These are phyloP conservation scores for Drosophila albomicans DNA, from an alignment of 1,140 invertebrate genomes.

Conservation along the genomic window DNA sequence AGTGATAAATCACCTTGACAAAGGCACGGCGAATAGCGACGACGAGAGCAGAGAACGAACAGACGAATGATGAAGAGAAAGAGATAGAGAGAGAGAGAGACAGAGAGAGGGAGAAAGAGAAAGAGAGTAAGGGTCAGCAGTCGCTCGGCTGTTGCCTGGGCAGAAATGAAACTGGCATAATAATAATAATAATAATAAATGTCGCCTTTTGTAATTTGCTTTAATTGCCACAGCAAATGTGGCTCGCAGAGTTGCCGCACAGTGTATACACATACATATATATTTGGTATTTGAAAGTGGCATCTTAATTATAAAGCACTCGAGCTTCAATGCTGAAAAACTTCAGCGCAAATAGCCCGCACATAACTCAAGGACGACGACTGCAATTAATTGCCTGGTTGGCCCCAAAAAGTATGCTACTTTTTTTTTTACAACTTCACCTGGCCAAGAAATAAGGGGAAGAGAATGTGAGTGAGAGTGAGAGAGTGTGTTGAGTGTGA, in stretches of 20 bases:
- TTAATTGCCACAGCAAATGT: constrained; percentile 69
- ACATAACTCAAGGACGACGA: constrained; percentile 25
- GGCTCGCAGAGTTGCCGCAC: constrained; percentile 10
- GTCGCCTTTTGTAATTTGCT: constrained; percentile 74
- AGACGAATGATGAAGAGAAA: not conserved
- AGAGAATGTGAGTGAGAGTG: no score
- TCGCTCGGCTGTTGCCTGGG: constrained; percentile 11
- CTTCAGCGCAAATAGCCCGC: constrained; percentile 20
- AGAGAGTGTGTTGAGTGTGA: not conserved
- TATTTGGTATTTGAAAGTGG: constrained; percentile 17
- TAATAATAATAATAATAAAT: constrained; percentile 76
- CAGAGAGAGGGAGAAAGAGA: not conserved
- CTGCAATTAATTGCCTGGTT: constrained; percentile 46
- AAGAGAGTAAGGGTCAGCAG: not conserved
- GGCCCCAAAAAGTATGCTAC: constrained; percentile 52
- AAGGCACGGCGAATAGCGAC: constrained; percentile 54
- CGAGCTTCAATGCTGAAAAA: constrained; percentile 15
- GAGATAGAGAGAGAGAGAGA: not conserved
- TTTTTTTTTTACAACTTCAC: constrained; percentile 23
- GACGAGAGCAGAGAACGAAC: not conserved
- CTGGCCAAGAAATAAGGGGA: not conserved
- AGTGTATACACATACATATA: not conserved
- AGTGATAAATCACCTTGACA: constrained; percentile 83
- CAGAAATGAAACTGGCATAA: constrained; percentile 57
- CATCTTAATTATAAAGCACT: constrained; percentile 48